Base-by-base conservation (phyloP, 2,797 vertebrate genomes). In the Cichlasoma orientale region DNA sequence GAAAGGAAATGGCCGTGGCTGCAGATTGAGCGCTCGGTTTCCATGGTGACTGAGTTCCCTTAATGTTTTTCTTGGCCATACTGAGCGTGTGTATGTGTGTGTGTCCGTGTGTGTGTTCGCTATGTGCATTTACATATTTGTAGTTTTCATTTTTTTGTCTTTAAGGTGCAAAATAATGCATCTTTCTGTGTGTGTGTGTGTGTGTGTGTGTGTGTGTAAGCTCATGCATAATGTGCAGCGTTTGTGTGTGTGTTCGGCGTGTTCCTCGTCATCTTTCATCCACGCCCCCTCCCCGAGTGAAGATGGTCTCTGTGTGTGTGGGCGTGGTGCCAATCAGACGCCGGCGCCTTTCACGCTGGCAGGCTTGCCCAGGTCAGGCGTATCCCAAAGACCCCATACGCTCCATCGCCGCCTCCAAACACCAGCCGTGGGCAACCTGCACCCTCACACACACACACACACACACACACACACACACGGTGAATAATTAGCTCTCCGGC, bases 11-110 rank as follows among this genome's bases (percentile, higher is more conserved):
- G 83, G 77, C 82, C 56, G 58, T 56, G 83, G 84, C 71, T 76
- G 31, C 57, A 87, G 79, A 88, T 74, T 72, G 83, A 87, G 88
- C 72, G 80, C 81, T 72, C 56, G 76, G 93, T 94, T 92, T 91
- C 93, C 92, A 93, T 93, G 90, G 91, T 57, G 83, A 94, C 93
- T 31, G 79, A 83, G 70, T 91, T 86, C 75, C 77, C 85, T 81
- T 79, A 68, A 70, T 90, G 72, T 80, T 80, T 80, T 80, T 83
- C 70, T 84, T 79, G 78, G 71, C 77, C 12, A 47, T 84, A 74
- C 58, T 77, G 82, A 72, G 7, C 78, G 59, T 72, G 36, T 72
- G 38, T 38, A 11, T 23, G 14, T 47, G 57, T 70, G 55, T 33
- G 31, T 33, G 23, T 25, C 25, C 59, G 33, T 76, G 63, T 41